phyloP scores from a whole-genome alignment of 2,113 vertebrate genomes.

The Vimba vimba region DNA sequence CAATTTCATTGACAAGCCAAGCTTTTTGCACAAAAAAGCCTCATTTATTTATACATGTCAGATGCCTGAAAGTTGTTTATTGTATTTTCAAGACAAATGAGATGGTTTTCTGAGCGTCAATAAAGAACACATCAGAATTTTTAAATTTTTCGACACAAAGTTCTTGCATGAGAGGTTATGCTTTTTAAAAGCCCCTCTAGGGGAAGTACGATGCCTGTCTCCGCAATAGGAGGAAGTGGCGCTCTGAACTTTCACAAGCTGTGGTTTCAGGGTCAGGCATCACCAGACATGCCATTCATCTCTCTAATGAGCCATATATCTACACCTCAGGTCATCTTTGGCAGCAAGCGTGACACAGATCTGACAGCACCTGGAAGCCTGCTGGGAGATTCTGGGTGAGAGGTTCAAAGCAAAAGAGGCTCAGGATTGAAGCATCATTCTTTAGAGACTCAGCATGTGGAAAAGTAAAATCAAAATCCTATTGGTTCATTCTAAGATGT shows the following conservation, averaged over 20 bases:
- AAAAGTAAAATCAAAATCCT: slow-evolving; percentile 62
- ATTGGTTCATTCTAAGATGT: slow-evolving; percentile 60
- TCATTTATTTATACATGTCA: slow-evolving; percentile 43
- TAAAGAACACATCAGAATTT: slow-evolving; percentile 11
- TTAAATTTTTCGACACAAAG: not conserved
- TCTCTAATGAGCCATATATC: slow-evolving; percentile 64
- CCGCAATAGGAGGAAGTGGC: slow-evolving; percentile 2
- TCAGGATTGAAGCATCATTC: slow-evolving; percentile 43
- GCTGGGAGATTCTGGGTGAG: slow-evolving; percentile 45
- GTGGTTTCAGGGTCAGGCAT: slow-evolving; percentile 45
- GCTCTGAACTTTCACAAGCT: slow-evolving; percentile 52
- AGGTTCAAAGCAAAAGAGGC: slow-evolving; percentile 64
- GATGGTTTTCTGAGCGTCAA: slow-evolving; percentile 35
- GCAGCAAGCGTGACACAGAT: slow-evolving; percentile 38
- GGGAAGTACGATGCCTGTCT: slow-evolving; percentile 8
- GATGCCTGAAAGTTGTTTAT: slow-evolving; percentile 21
- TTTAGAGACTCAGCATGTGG: slow-evolving; percentile 24
- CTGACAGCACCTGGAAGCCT: slow-evolving; percentile 43
- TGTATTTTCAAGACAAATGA: not conserved
- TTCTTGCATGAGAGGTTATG: not conserved
- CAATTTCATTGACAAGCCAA: not conserved
- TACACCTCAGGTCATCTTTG: slow-evolving; percentile 49
- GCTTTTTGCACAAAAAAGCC: slow-evolving; percentile 12
- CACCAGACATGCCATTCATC: slow-evolving; percentile 60
- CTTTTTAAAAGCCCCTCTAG: slow-evolving; percentile 29